Base-by-base conservation (phyloP, 1,140 invertebrate species). In the Maconellicoccus hirsutus region DNA sequence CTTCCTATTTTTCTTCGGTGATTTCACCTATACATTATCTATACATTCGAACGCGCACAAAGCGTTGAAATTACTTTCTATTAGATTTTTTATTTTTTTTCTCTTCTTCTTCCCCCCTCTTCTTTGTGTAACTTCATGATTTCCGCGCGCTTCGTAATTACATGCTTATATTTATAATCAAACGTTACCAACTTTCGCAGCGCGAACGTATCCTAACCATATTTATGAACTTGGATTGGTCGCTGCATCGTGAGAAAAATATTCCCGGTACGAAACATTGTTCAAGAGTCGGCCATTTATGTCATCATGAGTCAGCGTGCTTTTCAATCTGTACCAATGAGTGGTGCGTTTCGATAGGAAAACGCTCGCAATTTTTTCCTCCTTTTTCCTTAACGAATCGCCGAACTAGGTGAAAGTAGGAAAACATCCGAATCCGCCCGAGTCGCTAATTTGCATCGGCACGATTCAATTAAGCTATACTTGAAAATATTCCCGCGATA, bases 81-180 rank as follows among this genome's bases (percentile, higher is more conserved):
- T 66, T 25, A 25, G 25, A 19, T 16, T 66, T 66, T 66, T n/a
- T n/a, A n/a, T n/a, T n/a, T 66, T 66, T 66, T 66, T 66, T 22
- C 25, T 66, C 61, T 22, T 19, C 25, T 66, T 23, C 61, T 26
- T 66, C 61, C 25, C 61, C 4, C 61, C 4, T 66, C 61, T 66
- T 66, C 61, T 66, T 8, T 66, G 10, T 19, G 8, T 4, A 14
- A 25, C 61, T 66, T 66, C 61, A 66, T 66, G 61, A 66, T 66
- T 66, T 66, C 61, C 61, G 61, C 61, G 61, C 61, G n/a, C 25
- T 25, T 25, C 7, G 61, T 66, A 66, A 66, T 66, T 66, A 66
- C 61, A 66, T 66, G 61, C 61, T 66, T 66, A 66, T 66, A 66
- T 66, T 66, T 66, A 66, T 66, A 66, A 66, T 66, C 61, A 66